Base-by-base conservation (phyloP, 2,113 vertebrate genomes). In the Carettochelys insculpta region DNA sequence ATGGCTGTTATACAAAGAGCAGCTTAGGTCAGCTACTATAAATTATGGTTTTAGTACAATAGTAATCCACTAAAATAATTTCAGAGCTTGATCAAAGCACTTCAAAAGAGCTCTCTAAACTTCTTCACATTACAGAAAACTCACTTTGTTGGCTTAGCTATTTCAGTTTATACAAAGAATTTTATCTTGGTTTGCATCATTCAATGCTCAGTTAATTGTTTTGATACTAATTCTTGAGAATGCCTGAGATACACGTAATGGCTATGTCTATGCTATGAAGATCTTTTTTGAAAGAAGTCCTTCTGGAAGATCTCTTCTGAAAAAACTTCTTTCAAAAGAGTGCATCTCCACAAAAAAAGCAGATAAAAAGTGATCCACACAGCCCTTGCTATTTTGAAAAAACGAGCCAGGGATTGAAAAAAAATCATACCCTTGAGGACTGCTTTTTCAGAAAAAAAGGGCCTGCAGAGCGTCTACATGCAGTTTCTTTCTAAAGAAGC, bases 21-120 rank as follows among this genome's bases (percentile, higher is more conserved):
- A 97, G 97, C 97, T 97, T 93, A 98, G 98, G 98, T 99, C 98
- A 99, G 96, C 97, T 97, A 95, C 98, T 98, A 99, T 99, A 99
- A 99, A 99, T 99, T 98, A 97, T 51, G 95, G 91, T 97, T 96
- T 98, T 97, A 41, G 50, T 98, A 98, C 99, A 99, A 99, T 99
- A 97, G 98, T 97, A 97, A 98, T 98, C 96, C 98, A 98, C 98
- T 95, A 96, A 95, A 94, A 97, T 97, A 98, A 98, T 98, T 96
- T 98, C 98, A 98, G 96, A 97, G 92, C 90, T 45, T 96, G 97
- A 98, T 99, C 98, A 99, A 99, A 99, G 98, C 96, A 85, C 95
- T 97, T 97, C 96, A 97, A 95, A 98, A 96, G 82, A 87, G 92
- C 94, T 97, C 83, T 92, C 76, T 73, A 97, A 98, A 97, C 86